These are phyloP conservation scores for Manis crassicaudata DNA, from an alignment of 2,797 vertebrate genomes.

Conservation along the genomic window DNA sequence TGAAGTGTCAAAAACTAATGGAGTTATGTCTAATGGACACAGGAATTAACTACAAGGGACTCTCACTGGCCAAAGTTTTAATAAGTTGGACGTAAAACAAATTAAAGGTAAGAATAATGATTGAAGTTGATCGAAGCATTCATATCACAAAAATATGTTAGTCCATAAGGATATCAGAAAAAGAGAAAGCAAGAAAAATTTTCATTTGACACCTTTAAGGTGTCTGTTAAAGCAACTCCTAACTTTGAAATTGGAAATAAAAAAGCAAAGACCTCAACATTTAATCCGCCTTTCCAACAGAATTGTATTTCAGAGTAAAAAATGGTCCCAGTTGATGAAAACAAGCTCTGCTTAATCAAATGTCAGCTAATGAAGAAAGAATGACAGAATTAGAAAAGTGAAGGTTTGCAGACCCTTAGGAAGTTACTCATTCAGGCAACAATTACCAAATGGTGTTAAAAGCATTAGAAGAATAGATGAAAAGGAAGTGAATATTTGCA, in stretches of 20 bases:
- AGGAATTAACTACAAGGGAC: background rate
- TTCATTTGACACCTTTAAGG: background rate
- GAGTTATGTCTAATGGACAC: background rate
- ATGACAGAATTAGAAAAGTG: constrained; percentile 35
- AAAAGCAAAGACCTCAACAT: constrained; percentile 34
- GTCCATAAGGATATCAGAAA: background rate
- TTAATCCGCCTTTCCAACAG: background rate
- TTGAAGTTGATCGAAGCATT: background rate
- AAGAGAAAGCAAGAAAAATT: constrained; percentile 22
- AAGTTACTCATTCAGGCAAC: constrained; percentile 34
- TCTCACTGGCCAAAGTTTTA: background rate
- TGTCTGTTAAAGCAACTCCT: constrained; percentile 9
- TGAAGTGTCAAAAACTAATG: background rate
- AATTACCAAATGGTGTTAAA: constrained; percentile 28
- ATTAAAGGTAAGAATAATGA: constrained; percentile 16
- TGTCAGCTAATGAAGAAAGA: background rate
- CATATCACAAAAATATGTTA: constrained; percentile 17
- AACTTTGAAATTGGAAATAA: constrained; percentile 36
- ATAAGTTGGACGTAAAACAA: constrained; percentile 24
- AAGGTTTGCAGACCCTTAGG: background rate
- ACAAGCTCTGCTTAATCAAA: background rate
- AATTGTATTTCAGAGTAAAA: background rate
- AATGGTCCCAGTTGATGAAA: background rate
- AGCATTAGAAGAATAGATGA: background rate
- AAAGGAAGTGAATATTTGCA: background rate